A percentile compares a stretch with the other conserved stretches of the same genome.
These are phyloP conservation scores for Helicolenus hilgendorfi DNA, from an alignment of 2,797 vertebrate species.

Conservation along the genomic window DNA sequence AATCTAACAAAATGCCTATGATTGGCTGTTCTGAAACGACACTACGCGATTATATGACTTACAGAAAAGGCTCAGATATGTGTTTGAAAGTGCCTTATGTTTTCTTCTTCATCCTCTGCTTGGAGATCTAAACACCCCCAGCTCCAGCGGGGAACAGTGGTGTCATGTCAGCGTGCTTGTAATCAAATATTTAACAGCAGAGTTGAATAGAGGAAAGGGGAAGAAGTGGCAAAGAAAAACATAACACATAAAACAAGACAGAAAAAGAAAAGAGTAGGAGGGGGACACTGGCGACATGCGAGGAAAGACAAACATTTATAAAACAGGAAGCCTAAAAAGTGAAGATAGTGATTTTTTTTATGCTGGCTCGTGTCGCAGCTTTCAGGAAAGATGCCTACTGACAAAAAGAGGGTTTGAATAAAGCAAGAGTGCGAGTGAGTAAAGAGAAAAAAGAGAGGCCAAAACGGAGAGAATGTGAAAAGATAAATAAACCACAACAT, in stretches of 20 bases:
- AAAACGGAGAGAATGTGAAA: not conserved
- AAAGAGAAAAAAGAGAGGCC: not conserved
- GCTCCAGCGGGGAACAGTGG: slow-evolving; percentile 46
- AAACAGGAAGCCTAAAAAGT: slow-evolving; percentile 20
- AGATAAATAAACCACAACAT: slow-evolving; percentile 3
- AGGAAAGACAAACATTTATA: slow-evolving; percentile 2
- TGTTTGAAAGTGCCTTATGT: slow-evolving; percentile 42
- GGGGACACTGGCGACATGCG: not conserved
- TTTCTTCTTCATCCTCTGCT: slow-evolving; percentile 34
- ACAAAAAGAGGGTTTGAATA: not conserved
- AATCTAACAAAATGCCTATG: not conserved
- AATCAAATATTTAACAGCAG: slow-evolving; percentile 75
- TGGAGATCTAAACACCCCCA: slow-evolving; percentile 51
- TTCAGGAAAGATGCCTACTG: not conserved
- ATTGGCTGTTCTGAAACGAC: slow-evolving; percentile 1
- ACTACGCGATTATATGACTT: slow-evolving; percentile 5
- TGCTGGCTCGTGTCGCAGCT: not conserved
- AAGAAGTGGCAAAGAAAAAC: not conserved
- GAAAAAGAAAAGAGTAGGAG: slow-evolving; percentile 5
- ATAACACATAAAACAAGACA: not conserved
- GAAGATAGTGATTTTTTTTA: not conserved
- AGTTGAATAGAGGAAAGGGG: slow-evolving; percentile 26
- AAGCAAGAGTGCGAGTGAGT: not conserved
- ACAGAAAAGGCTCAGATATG: slow-evolving; percentile 37
- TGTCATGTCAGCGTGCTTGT: slow-evolving; percentile 52